Percentiles rank a stretch among this genome's conserved stretches.
Evolutionary conservation across 2,113 vertebrate species (phyloP).

Genomic region (Siphamia tubifer): DNA sequence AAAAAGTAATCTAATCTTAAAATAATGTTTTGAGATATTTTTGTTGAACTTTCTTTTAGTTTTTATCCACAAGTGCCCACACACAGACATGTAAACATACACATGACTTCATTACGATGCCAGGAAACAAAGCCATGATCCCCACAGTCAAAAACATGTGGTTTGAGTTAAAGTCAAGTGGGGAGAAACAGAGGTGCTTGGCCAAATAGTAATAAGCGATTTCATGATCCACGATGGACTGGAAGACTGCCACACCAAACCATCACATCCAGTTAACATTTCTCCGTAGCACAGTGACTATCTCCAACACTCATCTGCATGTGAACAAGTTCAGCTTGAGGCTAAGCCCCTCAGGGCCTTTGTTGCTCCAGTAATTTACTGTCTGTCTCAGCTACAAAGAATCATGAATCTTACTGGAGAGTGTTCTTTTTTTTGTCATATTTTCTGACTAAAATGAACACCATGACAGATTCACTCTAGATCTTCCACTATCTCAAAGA

Average conservation of each 20-base stretch:
- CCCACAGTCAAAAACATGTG: conserved; percentile 44
- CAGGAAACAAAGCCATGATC: conserved; percentile 11
- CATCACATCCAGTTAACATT: conserved; percentile 38
- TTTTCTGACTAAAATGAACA: conserved; percentile 15
- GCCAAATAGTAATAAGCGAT: conserved; percentile 39
- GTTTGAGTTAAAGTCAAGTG: conserved; percentile 49
- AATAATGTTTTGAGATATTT: neutral
- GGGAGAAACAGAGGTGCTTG: neutral
- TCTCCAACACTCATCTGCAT: neutral
- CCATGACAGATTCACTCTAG: neutral
- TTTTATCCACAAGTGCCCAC: neutral
- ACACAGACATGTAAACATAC: neutral
- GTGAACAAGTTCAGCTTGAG: conserved; percentile 23
- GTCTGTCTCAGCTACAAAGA: neutral
- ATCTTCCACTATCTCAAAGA: neutral
- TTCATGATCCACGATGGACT: conserved; percentile 47
- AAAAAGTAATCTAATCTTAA: neutral
- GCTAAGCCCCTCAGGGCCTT: neutral
- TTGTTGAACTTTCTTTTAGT: neutral
- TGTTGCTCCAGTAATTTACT: neutral
- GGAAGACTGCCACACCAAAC: conserved; percentile 43
- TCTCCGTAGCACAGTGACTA: conserved; percentile 7
- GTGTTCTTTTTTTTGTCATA: conserved; percentile 5
- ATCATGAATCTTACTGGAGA: neutral
- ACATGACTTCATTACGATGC: neutral